phyloP scores from a whole-genome alignment of 2,113 vertebrate genomes.

The Mus spicilegus region DNA sequence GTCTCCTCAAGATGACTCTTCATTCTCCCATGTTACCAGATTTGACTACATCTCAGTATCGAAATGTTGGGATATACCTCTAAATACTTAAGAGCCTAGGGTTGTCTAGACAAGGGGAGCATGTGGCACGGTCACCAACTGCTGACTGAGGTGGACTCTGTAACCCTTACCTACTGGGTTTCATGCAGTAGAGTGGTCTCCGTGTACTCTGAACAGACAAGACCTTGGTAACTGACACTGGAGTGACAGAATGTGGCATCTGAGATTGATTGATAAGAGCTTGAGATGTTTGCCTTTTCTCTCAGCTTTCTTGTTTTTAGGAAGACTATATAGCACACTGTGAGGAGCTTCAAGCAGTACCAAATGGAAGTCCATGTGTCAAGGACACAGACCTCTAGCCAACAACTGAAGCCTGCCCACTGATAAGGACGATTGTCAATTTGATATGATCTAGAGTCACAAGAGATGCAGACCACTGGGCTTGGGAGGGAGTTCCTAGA shows the following conservation, averaged over 20 bases:
- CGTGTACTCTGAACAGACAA: not conserved
- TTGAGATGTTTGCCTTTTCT: not conserved
- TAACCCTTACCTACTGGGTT: not conserved
- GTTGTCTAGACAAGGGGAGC: not conserved
- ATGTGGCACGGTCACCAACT: not conserved
- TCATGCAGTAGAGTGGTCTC: not conserved
- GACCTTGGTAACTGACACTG: not conserved
- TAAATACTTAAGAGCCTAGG: not conserved
- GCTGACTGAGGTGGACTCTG: not conserved
- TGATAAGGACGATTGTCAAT: not conserved
- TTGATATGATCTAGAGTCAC: not conserved
- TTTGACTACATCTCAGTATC: not conserved
- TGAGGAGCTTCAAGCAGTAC: not conserved
- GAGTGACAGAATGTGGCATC: no score
- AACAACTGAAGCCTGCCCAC: not conserved
- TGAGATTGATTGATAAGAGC: not conserved
- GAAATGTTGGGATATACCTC: not conserved
- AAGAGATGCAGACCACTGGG: not conserved
- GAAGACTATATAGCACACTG: not conserved
- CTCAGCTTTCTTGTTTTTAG: not conserved
- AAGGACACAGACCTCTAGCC: not conserved
- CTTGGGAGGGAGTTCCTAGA: not conserved
- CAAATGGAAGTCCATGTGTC: rapidly evolving
- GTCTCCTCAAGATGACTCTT: not conserved
- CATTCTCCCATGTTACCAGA: not conserved